These are phyloP conservation scores for Drosophila mauritiana DNA, from an alignment of 1,140 invertebrate genomes.

Conservation along the genomic window DNA sequence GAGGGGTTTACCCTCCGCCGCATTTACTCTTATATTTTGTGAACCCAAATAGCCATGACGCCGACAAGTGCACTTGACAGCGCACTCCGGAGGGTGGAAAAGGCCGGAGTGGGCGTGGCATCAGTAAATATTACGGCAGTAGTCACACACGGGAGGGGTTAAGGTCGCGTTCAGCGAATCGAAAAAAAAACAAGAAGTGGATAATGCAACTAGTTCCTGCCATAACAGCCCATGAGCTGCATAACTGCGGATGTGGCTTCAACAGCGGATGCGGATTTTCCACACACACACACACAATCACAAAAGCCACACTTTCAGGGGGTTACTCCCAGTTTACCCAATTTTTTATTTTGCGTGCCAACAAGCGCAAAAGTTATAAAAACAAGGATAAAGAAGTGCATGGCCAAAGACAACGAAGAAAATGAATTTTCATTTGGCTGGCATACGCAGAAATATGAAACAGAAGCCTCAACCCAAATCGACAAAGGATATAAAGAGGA, in stretches of 20 bases:
- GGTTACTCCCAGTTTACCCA: neutral
- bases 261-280: slow-evolving; percentile 31
- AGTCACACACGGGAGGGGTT: slow-evolving; percentile 48
- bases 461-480: slow-evolving; percentile 26
- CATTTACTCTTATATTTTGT: slow-evolving; percentile 44
- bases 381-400: slow-evolving; percentile 56
- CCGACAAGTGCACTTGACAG: slow-evolving; percentile 81
- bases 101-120: slow-evolving; percentile 37
- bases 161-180: neutral
- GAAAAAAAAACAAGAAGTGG: slow-evolving; percentile 32
- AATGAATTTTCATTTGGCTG: slow-evolving; percentile 59
- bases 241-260: slow-evolving; percentile 42
- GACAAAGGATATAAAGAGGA: slow-evolving; percentile 8
- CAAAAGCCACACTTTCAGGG: slow-evolving; percentile 33
- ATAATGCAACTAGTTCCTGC: slow-evolving; percentile 75
- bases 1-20: neutral
- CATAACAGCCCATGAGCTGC: slow-evolving; percentile 54
- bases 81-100: slow-evolving; percentile 49
- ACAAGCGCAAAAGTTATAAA: slow-evolving; percentile 63
- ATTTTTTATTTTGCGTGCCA: slow-evolving; percentile 31
- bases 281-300: slow-evolving; percentile 35
- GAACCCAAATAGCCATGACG: slow-evolving; percentile 77
- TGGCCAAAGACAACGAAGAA: slow-evolving; percentile 49
- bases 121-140: slow-evolving; percentile 73
- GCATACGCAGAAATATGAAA: slow-evolving; percentile 40